These are phyloP conservation scores for Pollachius pollachius DNA, from an alignment of 2,113 vertebrate species.

Conservation along the genomic window DNA sequence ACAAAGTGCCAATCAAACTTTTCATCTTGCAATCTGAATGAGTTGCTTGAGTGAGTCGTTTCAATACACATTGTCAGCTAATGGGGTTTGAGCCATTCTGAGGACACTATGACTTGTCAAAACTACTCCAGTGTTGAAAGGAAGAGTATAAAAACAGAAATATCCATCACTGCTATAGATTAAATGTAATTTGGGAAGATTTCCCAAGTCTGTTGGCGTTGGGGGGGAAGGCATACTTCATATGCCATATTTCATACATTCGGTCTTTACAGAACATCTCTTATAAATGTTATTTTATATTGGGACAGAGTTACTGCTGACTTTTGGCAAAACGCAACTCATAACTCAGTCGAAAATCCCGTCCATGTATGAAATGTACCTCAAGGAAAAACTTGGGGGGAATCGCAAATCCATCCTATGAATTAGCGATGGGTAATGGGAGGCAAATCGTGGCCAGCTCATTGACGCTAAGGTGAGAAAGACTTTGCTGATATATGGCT, in stretches of 20 bases:
- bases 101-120: background rate
- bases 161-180: background rate
- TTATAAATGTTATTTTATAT: background rate
- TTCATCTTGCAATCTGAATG: too few relatives aligned
- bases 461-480: background rate
- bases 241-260: background rate
- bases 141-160: background rate
- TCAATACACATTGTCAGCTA: too few relatives aligned
- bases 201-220: background rate
- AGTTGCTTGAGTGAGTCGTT: too few relatives aligned
- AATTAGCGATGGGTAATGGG: constrained; percentile 13
- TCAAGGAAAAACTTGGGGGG: constrained; percentile 8
- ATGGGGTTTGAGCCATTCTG: too few relatives aligned
- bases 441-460: constrained; percentile 4
- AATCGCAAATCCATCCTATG: constrained; percentile 19
- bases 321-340: constrained; percentile 23
- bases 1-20: too few relatives aligned
- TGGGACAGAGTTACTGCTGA: constrained; percentile 22
- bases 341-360: constrained; percentile 33
- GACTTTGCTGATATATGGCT: background rate
- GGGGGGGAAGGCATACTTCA: background rate
- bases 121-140: background rate
- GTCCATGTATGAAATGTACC: constrained; percentile 16
- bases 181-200: background rate
- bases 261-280: background rate